Evolutionary conservation across 1,140 invertebrate genomes (phyloP).

Genomic region (Sarcophaga bullata): DNA sequence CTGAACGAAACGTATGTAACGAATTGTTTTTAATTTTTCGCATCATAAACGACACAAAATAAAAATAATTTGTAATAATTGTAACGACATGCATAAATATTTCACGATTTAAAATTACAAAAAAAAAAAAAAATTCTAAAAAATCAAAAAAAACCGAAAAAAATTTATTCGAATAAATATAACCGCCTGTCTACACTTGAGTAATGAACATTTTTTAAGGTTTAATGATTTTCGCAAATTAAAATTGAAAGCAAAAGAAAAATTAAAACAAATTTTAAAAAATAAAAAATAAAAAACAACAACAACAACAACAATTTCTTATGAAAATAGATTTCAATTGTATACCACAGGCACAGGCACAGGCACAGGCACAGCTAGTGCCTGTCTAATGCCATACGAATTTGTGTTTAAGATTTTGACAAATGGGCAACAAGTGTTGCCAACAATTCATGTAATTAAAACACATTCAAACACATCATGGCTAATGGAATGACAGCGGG

Average conservation of each 20-base stretch:
- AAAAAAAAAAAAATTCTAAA: too few species aligned
- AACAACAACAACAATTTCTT: background rate
- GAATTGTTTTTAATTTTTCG: slow-evolving; percentile 37
- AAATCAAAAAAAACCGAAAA: too few species aligned
- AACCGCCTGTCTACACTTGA: background rate
- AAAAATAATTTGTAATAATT: slow-evolving; percentile 10
- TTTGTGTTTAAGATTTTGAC: slow-evolving; percentile 5
- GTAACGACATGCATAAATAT: background rate
- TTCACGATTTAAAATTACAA: background rate
- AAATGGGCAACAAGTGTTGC: slow-evolving; percentile 20
- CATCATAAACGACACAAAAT: slow-evolving; percentile 24
- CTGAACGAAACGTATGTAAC: background rate
- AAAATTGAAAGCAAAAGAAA: background rate
- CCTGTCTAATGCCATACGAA: too few species aligned
- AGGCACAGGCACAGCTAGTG: background rate
- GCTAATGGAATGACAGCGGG: background rate
- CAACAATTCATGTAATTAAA: slow-evolving; percentile 15
- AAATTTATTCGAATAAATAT: slow-evolving; percentile 8
- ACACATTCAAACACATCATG: background rate
- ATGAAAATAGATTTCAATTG: background rate
- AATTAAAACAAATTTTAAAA: too few species aligned
- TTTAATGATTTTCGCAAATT: background rate
- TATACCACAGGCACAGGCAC: background rate
- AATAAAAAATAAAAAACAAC: background rate
- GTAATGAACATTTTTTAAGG: slow-evolving; percentile 14